Base-by-base conservation (phyloP, 2,888 invertebrate genomes). In the Cheilosia pagana region DNA sequence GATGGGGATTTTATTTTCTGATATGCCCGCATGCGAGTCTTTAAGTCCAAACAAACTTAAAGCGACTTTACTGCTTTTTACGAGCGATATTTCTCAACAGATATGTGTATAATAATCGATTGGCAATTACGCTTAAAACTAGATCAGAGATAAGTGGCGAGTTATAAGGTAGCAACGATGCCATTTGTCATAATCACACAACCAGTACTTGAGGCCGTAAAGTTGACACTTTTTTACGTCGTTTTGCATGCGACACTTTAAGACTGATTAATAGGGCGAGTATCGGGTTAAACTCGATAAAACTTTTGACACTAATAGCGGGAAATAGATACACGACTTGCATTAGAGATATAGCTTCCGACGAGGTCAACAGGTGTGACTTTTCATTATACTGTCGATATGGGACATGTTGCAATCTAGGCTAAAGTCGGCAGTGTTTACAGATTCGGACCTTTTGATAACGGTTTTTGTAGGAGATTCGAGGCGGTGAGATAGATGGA, bases 211-310 rank as follows among this genome's bases (percentile, higher is more conserved):
- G 19, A 39, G 12, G 8, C 23, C 43, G 19, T 67, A 28, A 39
- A 55, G 31, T 68, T 43, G 28, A 43, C 41, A 43, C 35, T 35
- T 31, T 55, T 55, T 68, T 67, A 67, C 19, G 16, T 52, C 23
- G 6, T 21, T 10, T 10, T n/a, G 2, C 21, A 4, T 12, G 35
- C 35, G 35, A 50, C 19, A 3, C 35, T 21, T 53, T 16, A 16
- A 10, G 35, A 39, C 57, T 19, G 5, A 19, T 55, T 55, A 19
- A 39, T 57, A 14, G 3, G 5, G 8, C 6, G 19, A 35, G 12
- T 3, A 6, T 45, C 3, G 7, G 10, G 8, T 16, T 19, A 2
- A 8, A 43, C 43, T 43, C n/a, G 43, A 16, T 16, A 12, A 35
- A 35, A 35, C 12, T 35, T 35, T 35, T 35, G 35, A 35, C 35